Base-by-base conservation (phyloP, 1,140 invertebrate genomes). In the Drosophila bocqueti region DNA sequence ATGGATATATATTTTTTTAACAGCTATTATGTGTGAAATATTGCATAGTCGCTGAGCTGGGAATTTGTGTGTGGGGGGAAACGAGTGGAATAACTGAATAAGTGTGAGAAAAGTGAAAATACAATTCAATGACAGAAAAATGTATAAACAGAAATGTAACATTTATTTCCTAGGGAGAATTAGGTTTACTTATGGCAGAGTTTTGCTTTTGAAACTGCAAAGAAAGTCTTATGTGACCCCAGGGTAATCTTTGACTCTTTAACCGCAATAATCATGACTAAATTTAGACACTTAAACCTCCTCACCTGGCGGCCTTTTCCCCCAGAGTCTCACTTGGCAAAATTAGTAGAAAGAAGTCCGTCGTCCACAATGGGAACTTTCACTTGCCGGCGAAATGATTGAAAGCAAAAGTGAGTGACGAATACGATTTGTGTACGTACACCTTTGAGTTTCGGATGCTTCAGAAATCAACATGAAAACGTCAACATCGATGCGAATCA, bases 371-470 rank as follows among this genome's bases (percentile, higher is more conserved):
- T 76, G 61, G 54, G 50, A 66, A 87, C 83, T 87, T 87, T 87
- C 83, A 71, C 83, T 89, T 50, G 59, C 42, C 42, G 62, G 63
- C 52, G 40, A 81, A 81, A 58, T 61, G 64, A 87, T 89, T 89
- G 84, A 87, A 87, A 83, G 84, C 81, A 81, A 81, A 49, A 83
- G 84, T 80, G 64, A 83, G 58, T 76, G 74, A 83, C 61, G 76
- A 63, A 74, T 83, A 54, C 66, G 72, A 67, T 85, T 83, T 69
- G 62, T 76, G 34, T 55, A 4, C 15, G 24, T 10, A 50, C 50
- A 52, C 50, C 50, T 54, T 11, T 4, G 54, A 40, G 36, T 11
- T 40, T 57, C 76, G 52, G 71, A 38, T 76, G 61, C 64, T 42
- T 18, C 18, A 46, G 24, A 42, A 55, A 76, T 67, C 50, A 49